Percentiles rank a stretch among this genome's conserved stretches.
phyloP scores from a whole-genome alignment of 2,113 vertebrate genomes.

The Cricetomys ansorgei region DNA sequence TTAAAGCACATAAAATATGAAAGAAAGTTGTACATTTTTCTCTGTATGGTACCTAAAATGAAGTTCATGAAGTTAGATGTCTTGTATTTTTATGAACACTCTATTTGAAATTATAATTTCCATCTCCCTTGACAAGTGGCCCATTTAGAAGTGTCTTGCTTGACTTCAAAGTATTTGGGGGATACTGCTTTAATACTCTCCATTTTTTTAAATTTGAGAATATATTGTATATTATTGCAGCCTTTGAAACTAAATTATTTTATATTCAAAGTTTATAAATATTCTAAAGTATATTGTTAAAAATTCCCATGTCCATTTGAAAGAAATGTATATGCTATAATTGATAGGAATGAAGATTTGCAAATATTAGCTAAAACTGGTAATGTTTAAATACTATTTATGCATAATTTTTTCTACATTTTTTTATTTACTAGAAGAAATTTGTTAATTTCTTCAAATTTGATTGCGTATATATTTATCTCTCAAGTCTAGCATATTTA shows the following conservation, averaged over 20 bases:
- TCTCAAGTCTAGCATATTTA: constrained; percentile 13
- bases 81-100: neutral
- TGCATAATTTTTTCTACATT: neutral
- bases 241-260: constrained; percentile 16
- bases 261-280: neutral
- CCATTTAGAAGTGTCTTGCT: neutral
- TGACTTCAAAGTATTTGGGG: constrained; percentile 3
- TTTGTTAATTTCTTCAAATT: neutral
- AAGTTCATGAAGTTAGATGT: neutral
- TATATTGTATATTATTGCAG: neutral
- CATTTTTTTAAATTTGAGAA: constrained; percentile 44
- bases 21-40: neutral
- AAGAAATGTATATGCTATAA: neutral
- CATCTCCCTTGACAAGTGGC: neutral
- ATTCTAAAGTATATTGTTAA: neutral
- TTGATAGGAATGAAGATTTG: neutral
- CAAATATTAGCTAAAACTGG: constrained; percentile 45
- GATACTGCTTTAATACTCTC: neutral
- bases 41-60: neutral
- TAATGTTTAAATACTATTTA: constrained; percentile 17
- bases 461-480: constrained; percentile 5
- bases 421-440: constrained; percentile 16
- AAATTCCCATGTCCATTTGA: neutral
- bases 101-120: constrained; percentile 3
- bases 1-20: constrained; percentile 40